Conservation (phyloP, 2,113 vertebrate genomes). For the Equus przewalskii region DNA sequence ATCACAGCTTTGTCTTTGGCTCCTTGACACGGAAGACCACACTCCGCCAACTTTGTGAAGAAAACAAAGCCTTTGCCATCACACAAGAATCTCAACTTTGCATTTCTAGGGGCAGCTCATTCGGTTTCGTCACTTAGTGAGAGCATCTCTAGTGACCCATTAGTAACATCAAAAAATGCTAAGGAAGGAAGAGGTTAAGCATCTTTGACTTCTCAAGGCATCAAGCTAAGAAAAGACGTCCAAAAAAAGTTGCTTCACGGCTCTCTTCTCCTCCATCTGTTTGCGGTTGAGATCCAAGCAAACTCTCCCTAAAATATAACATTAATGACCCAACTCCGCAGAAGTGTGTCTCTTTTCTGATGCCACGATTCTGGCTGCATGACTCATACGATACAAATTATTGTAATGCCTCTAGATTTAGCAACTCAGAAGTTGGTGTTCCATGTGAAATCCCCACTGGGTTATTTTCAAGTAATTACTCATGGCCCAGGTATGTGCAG, state of each 20-base stretch:
- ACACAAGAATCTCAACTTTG: not conserved
- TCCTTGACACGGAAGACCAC: constrained; percentile 16
- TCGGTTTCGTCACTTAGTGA: not conserved
- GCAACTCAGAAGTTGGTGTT: constrained; percentile 8
- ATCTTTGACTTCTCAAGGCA: constrained; percentile 67
- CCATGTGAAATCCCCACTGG: constrained; percentile 19
- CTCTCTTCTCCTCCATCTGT: constrained; percentile 11
- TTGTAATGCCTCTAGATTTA: constrained; percentile 49
- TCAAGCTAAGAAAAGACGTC: constrained; percentile 47
- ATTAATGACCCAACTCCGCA: constrained; percentile 28
- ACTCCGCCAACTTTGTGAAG: not conserved
- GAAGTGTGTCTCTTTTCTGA: constrained; percentile 33
- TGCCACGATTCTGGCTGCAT: not conserved
- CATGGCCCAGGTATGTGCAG: not conserved
- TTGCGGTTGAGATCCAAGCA: not conserved
- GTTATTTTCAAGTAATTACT: constrained; percentile 66
- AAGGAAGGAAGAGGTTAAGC: constrained; percentile 57
- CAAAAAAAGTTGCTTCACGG: not conserved
- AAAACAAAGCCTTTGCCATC: constrained; percentile 9
- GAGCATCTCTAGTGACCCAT: constrained; percentile 48
- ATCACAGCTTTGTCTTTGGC: constrained; percentile 6
- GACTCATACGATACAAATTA: constrained; percentile 34
- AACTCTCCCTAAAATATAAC: constrained; percentile 27
- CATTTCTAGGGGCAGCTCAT: not conserved
- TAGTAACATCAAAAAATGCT: constrained; percentile 64